Base-by-base conservation (phyloP, 2,888 invertebrate genomes). In the Deilephila elpenor region DNA sequence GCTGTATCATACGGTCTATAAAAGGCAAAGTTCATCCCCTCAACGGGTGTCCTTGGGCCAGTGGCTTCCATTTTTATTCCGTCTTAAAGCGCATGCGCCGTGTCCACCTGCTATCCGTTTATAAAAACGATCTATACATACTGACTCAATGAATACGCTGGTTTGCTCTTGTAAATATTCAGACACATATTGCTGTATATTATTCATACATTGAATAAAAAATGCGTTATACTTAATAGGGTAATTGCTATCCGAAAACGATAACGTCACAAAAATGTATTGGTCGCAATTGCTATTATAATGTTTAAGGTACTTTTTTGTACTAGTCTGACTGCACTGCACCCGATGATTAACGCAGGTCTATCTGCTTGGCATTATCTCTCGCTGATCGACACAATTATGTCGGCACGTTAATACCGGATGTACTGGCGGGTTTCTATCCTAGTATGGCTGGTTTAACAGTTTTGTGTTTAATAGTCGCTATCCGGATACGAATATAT, bases 1-100 rank as follows among this genome's bases (percentile, higher is more conserved):
- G 19, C 19, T 56, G n/a, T 8, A 51, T n/a, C 17, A n/a, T 56
- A n/a, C 56, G n/a, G n/a, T 44, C 56, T 17, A 56, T 56, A 56
- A 56, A 56, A 56, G n/a, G 56, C 44, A 25, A 67, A 67, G 67
- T 67, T 67, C 64, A 67, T 67, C n/a, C 64, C 64, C 17, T 62
- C 64, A 14, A n/a, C 44, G 14, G 2, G 25, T 14, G 67, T 44
- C 67, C 67, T 67, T 67, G 67, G 44, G 25, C 67, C 44, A 67
- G 44, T 67, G 67, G 67, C 67, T 67, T 67, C 67, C 51, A 67
- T 67, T 51, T 51, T 67, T 67, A 51, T 67, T 51, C 14, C 8
- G 37, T 44, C 44, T 44, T 44, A 51, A 25, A 17, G 64, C 51
- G 25, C 11, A 62, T 11, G 25, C 67, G 67, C 67, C 44, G 51